Base-by-base conservation (phyloP, 2,113 vertebrate species). In the Pterophyllum scalare region DNA sequence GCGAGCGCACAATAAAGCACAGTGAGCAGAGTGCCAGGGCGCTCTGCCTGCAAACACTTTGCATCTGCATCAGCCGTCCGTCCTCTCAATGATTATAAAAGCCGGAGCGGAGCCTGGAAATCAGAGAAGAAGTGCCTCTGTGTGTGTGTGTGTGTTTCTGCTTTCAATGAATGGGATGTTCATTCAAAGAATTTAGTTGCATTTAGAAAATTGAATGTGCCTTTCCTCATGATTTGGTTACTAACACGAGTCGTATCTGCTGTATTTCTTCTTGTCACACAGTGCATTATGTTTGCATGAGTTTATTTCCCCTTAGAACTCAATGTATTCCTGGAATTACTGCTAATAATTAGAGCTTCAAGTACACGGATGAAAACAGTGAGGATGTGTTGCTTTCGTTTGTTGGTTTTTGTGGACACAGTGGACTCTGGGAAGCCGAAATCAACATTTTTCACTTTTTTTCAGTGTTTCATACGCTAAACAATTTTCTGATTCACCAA, bases 1-100 rank as follows among this genome's bases (percentile, higher is more conserved):
- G 87, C 46, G 58, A 70, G 60, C 65, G 15, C 89, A 93, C 91
- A 91, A 94, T 93, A 92, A 92, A 92, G 81, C 89, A 79, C 52
- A 3, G 62, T 7, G 12, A 77, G 82, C 60, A 77, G 79, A 90
- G 80, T 77, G 80, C 77, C 54, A 3, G 74, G 82, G 59, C 77
- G 59, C 85, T 59, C 77, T 28, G 78, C 76, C 77, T 67, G 76
- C 86, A 85, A 72, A 82, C 91, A 87, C 87, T 93, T 85, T 93
- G 89, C 90, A 91, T 93, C 87, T 65, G 77, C 87, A 70, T 86
- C 92, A 65, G 46, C 85, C 87, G 52, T 70, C 83, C 80, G 17
- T 83, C 85, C 84, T 59, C 87, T 81, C 85, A 24, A 24, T 77
- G 87, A 88, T 82, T 57, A 72, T 92, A 87, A 91, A 91, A 92